Base-by-base conservation (phyloP, 1,140 invertebrate genomes). In the Hypsibius dujardini region DNA sequence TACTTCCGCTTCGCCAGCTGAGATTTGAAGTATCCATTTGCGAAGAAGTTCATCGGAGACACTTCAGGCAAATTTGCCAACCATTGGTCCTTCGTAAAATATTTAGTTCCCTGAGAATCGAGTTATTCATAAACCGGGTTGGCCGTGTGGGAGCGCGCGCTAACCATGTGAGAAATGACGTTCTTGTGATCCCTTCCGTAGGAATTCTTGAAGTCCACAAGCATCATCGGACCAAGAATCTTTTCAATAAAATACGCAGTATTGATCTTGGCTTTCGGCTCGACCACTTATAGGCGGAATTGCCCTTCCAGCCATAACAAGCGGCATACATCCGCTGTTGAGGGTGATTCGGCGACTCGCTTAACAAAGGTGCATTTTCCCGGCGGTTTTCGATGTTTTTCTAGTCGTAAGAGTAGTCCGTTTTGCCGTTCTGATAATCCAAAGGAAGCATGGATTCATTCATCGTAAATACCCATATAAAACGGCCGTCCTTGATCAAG, bases 11-110 rank as follows among this genome's bases (percentile, higher is more conserved):
- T 7, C 50, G 50, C 50, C 7, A 56, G 50, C n/a, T n/a, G 50
- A 7, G 7, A n/a, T 56, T 56, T 56, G 7, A 56, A n/a, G 50
- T 56, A 56, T 7, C 50, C 50, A n/a, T 56, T 56, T n/a, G 50
- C 50, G n/a, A 56, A 56, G 50, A 56, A 56, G n/a, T 56, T n/a
- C 50, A 56, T 56, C 50, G 50, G 50, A 7, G 50, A 56, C 50
- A 56, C 50, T 7, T 56, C 50, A 7, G 50, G 50, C 7, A 7
- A 7, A n/a, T 56, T 56, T 56, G 50, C 50, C 50, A 56, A 56
- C 50, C 50, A 56, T 56, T 56, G 7, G 7, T 56, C 50, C 50
- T 56, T 56, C 50, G 50, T 56, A 56, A 56, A 7, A 56, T 7
- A 7, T 56, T 56, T 56, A n/a, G n/a, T 56, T n/a, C 50, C 50